A percentile compares a stretch with the other conserved stretches of the same genome.
phyloP scores from a whole-genome alignment of 2,113 vertebrate species.

The Proterorhinus semilunaris region DNA sequence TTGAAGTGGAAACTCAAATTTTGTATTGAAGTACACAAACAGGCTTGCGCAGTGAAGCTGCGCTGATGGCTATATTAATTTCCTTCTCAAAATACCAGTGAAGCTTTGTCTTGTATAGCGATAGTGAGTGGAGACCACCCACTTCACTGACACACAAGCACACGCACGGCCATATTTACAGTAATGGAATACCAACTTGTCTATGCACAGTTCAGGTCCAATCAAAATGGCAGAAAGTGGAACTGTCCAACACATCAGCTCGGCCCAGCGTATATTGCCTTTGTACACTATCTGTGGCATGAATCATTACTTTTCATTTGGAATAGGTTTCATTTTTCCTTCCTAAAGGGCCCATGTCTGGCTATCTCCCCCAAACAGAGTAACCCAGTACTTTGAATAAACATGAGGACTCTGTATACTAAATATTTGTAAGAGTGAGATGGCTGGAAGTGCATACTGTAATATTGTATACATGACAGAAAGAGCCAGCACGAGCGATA shows the following conservation, averaged over 20 bases:
- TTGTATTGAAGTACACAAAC: conserved; percentile 44
- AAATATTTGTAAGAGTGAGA: conserved; percentile 79
- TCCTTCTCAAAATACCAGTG: conserved; percentile 89
- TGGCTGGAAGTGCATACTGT: conserved; percentile 73
- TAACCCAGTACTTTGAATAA: conserved; percentile 79
- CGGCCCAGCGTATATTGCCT: conserved; percentile 67
- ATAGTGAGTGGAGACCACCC: conserved; percentile 89
- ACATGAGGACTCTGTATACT: conserved; percentile 76
- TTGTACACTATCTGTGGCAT: conserved; percentile 75
- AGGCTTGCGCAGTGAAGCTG: conserved; percentile 33
- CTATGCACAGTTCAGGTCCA: conserved; percentile 76
- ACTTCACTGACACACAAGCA: conserved; percentile 67
- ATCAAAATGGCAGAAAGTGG: conserved; percentile 77
- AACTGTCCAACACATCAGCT: conserved; percentile 59
- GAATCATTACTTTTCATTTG: conserved; percentile 78
- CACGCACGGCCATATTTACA: conserved; percentile 71
- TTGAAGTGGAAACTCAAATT: conserved; percentile 50
- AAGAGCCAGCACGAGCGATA: conserved; percentile 61
- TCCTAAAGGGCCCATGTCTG: conserved; percentile 69
- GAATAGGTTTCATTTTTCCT: conserved; percentile 72
- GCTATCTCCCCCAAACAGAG: conserved; percentile 80
- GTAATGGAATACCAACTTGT: conserved; percentile 83
- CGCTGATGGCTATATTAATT: conserved; percentile 81
- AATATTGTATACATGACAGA: conserved; percentile 72
- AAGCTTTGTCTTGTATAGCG: conserved; percentile 78